Evolutionary conservation across 1,140 invertebrate genomes (phyloP), one percentile per base, ranked within the genome.

Genomic region (Diorhabda carinulata): DNA sequence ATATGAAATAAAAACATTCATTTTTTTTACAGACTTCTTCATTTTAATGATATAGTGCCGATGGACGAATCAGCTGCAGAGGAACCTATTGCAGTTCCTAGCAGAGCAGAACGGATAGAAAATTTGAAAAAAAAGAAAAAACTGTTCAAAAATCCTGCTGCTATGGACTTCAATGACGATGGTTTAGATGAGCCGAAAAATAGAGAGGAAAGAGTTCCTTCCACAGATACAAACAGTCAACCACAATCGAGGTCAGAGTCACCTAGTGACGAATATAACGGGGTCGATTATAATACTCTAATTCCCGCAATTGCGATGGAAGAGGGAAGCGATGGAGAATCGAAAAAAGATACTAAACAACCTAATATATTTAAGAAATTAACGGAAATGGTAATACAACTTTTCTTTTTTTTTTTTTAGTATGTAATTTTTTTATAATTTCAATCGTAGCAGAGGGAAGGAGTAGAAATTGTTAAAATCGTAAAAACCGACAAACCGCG

Each of bases 21-120:
- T 64, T 67, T 70, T 62, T 45, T 67, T 70, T 75, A 5, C 78
- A 92, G 90, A 77, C 84, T 92, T 60, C 81, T 92, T 5, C 86
- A 88, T 76, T 88, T 88, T 70, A 86, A 90, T 77, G 88, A 92
- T 74, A 84, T 92, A 43, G 86, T 89, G 70, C 84, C 87, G 44
- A 84, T 85, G 72, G 89, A 89, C 4, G 86, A 87, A 60, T 84
- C 87, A 3, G 86, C 87, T 2, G 83, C 84, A 8, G 81, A 82
- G 68, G 82, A 83, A 67, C 81, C 77, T 72, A 81, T 77, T 67
- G 71, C 59, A 71, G 82, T 84, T 5, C 74, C 78, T 5, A 79
- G 75, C 52, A 82, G 81, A 69, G 74, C 74, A 42, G 81, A 77
- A 63, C 84, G 83, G 71, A 84, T 83, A 73, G 83, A 83, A 10